A percentile compares a stretch with the other conserved stretches of the same genome.
Evolutionary conservation across 2,888 invertebrate species (phyloP).

Genomic region (Dugesia japonica): DNA sequence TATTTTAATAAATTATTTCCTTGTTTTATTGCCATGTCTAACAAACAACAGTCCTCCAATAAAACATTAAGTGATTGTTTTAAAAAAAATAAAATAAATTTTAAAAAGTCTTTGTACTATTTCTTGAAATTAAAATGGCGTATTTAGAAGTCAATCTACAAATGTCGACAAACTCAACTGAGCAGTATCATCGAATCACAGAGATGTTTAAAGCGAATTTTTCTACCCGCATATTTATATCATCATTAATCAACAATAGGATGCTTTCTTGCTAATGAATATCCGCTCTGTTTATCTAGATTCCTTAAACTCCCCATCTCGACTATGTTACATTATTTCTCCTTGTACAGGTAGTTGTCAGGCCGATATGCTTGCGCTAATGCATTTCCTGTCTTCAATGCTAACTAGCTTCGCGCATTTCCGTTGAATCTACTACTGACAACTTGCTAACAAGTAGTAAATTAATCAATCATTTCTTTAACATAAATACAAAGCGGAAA

Average conservation of each 20-base stretch:
- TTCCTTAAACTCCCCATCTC: constrained; percentile 16
- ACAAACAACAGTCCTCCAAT: not conserved
- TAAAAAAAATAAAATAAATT: not conserved
- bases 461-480: constrained; percentile 20
- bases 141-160: not conserved
- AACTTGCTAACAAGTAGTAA: constrained; percentile 20
- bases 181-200: constrained; percentile 20
- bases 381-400: constrained; percentile 20
- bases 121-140: not conserved
- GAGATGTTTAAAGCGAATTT: constrained; percentile 8
- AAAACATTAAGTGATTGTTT: constrained; percentile 2
- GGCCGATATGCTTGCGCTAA: not conserved
- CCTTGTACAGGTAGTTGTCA: constrained; percentile 4
- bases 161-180: constrained; percentile 14
- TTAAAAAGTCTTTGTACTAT: not conserved
- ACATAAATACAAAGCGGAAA: constrained; percentile 15
- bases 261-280: constrained; percentile 16
- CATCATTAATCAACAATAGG: constrained; percentile 20
- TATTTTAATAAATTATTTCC: not conserved
- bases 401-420: not conserved
- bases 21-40: not conserved
- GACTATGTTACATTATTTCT: constrained; percentile 5
- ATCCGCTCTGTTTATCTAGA: constrained; percentile 20
- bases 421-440: constrained; percentile 11
- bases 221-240: constrained; percentile 20